phyloP scores from a whole-genome alignment of 2,113 vertebrate species.

The Manacus vitellinus region DNA sequence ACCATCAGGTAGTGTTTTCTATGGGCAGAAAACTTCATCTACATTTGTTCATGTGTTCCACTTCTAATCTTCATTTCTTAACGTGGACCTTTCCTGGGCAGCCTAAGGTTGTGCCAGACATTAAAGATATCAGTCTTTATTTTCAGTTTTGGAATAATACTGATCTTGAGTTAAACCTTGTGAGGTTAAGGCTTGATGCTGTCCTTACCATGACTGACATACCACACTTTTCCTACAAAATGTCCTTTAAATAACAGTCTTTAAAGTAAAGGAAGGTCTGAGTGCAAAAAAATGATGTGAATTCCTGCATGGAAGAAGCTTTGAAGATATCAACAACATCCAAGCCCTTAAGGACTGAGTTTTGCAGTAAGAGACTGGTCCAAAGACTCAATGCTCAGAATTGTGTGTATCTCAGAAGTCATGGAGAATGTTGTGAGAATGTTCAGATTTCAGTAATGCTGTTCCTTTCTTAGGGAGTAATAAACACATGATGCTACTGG shows the following conservation, averaged over 20 bases:
- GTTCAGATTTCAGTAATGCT: not conserved
- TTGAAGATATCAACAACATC: not conserved
- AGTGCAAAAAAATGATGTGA: not conserved
- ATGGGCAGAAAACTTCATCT: not conserved
- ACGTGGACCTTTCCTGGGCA: not conserved
- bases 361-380: not conserved
- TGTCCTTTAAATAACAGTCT: not conserved
- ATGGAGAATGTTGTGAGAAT: accelerated
- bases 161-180: not conserved
- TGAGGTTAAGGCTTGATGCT: not conserved
- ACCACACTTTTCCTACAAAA: not conserved
- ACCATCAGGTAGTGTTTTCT: not conserved
- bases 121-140: not conserved
- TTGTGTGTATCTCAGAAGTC: accelerated
- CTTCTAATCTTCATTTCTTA: not conserved
- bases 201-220: not conserved
- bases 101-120: not conserved
- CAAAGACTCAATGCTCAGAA: not conserved
- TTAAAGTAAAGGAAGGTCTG: not conserved
- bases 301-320: not conserved
- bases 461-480: not conserved
- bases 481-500: not conserved
- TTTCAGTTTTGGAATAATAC: not conserved
- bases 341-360: not conserved
- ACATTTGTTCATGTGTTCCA: not conserved